These are phyloP conservation scores for Hylaea fasciaria DNA, from an alignment of 2,888 invertebrate genomes.

Conservation along the genomic window DNA sequence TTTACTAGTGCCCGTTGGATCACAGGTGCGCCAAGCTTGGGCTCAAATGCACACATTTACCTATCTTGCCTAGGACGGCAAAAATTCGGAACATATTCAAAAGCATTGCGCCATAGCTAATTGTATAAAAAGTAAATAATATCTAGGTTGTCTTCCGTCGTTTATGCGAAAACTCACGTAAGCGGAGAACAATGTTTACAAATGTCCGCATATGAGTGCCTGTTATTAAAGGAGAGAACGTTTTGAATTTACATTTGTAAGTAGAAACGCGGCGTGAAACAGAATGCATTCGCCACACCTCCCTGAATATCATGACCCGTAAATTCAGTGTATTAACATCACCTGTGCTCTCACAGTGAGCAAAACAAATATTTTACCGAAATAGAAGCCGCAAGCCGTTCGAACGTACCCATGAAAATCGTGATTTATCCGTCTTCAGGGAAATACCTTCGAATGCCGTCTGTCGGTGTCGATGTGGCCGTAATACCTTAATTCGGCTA, in stretches of 20 bases:
- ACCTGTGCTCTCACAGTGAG: constrained; percentile 34
- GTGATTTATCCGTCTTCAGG: constrained; percentile 78
- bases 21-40: constrained; percentile 56
- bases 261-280: constrained; percentile 32
- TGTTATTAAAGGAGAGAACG: constrained; percentile 38
- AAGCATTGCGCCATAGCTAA: constrained; percentile 9
- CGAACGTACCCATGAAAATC: constrained; percentile 67
- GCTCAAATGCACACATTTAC: constrained; percentile 10
- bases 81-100: constrained; percentile 13
- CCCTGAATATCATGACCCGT: constrained; percentile 35
- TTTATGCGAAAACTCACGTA: constrained; percentile 37
- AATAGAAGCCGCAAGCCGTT: constrained; percentile 37
- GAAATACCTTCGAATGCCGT: constrained; percentile 70
- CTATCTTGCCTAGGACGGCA: constrained; percentile 5
- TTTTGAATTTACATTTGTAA: constrained; percentile 40
- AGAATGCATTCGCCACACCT: constrained; percentile 32
- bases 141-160: constrained; percentile 24
- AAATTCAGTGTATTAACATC: constrained; percentile 36
- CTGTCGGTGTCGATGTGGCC: constrained; percentile 66
- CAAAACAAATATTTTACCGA: constrained; percentile 41
- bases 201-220: constrained; percentile 38
- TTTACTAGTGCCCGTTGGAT: constrained; percentile 47
- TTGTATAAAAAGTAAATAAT: constrained; percentile 25
- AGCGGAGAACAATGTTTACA: constrained; percentile 41
- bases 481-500: constrained; percentile 78